Base-by-base conservation (phyloP, 2,888 invertebrate species). In the Apocheima hispidaria region DNA sequence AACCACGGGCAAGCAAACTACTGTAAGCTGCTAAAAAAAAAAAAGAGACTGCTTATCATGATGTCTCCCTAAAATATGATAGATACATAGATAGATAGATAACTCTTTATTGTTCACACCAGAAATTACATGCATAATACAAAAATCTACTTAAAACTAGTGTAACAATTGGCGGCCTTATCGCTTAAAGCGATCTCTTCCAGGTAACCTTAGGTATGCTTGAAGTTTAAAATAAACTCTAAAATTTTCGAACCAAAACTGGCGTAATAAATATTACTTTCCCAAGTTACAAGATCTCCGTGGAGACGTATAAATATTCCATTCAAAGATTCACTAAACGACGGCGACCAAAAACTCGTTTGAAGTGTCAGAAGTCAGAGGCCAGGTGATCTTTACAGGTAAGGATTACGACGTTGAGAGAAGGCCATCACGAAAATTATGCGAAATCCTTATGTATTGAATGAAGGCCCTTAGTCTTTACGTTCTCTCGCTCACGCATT, bases 301-400 rank as follows among this genome's bases (percentile, higher is more conserved):
- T 28, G 26, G 36, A 54, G 16, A n/a, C n/a, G 35, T 28, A 21
- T 46, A 49, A 41, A 55, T 38, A 55, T 49, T 16, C 30, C 33
- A 40, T 20, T 35, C n/a, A 35, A 33, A 16, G 7, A 40, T n/a
- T 28, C 41, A 12, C 7, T 28, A 21, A 12, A 23, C 10, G 20
- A 28, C 21, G 18, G 20, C 21, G 12, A 2, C 14, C 14, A 35
- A 59, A 63, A 59, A 63, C 63, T 38, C 44, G 63, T 63, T 63
- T 26, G 43, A 30, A 55, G 57, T 38, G 62, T 50, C 58, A 63
- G 46, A 63, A 33, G 54, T 63, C 58, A 59, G 58, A 54, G 63
- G 58, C 58, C 62, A 53, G 16, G 28, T 40, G 57, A 58, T 46
- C 55, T 61, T 56, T 61, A 41, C 48, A 23, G 46, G 51, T 51